These are phyloP conservation scores for Albula goreensis DNA, from an alignment of 2,113 vertebrate genomes.

Conservation along the genomic window DNA sequence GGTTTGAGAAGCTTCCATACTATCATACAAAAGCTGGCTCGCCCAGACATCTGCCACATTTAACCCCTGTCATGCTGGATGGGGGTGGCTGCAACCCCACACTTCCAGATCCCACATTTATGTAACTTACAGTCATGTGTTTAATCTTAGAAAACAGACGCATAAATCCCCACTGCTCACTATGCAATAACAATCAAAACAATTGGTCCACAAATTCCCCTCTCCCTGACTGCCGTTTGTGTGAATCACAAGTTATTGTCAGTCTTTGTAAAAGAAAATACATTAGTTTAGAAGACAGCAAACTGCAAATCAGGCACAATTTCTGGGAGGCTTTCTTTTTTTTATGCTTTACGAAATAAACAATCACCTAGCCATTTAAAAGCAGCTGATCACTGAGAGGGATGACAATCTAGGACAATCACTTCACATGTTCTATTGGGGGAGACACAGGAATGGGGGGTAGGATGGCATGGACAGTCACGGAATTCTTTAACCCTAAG, in stretches of 20 bases:
- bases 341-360: not conserved
- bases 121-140: not conserved
- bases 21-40: conserved; percentile 15
- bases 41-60: conserved; percentile 22
- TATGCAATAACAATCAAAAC: not conserved
- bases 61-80: not conserved
- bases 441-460: too few relatives aligned
- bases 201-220: too few relatives aligned
- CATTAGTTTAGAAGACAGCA: not conserved
- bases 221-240: not conserved
- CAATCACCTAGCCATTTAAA: not conserved
- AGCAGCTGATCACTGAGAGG: not conserved
- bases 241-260: not conserved
- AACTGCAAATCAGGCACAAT: not conserved
- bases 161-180: not conserved
- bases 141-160: not conserved
- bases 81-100: not conserved
- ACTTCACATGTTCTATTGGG: not conserved
- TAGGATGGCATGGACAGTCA: not conserved
- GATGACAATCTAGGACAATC: not conserved
- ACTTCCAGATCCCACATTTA: not conserved
- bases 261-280: not conserved
- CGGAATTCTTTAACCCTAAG: not conserved
- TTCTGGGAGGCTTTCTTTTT: not conserved
- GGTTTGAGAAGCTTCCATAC: conserved; percentile 7